Conservation (phyloP, 2,888 invertebrate species). For the Patella depressa region DNA sequence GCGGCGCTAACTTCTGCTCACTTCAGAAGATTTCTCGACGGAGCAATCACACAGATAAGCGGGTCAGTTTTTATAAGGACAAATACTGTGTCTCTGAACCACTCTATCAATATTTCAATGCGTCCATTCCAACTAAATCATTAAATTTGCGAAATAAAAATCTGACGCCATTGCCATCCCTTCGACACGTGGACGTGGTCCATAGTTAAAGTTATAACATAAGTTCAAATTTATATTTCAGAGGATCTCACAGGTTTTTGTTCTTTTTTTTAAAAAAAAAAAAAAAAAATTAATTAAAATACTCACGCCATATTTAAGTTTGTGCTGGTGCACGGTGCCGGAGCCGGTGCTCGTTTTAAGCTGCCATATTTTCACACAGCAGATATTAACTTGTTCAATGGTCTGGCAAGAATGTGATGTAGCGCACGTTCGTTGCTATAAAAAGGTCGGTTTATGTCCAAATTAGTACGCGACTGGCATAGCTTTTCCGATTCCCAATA, state of each 20-base stretch:
- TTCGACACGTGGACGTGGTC: too few relatives aligned
- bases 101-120: too few relatives aligned
- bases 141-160: not conserved
- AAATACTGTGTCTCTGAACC: too few relatives aligned
- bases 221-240: not conserved
- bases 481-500: too few relatives aligned
- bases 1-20: too few relatives aligned
- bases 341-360: conserved; percentile 28
- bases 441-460: not conserved
- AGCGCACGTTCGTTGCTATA: conserved; percentile 9
- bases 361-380: conserved; percentile 30
- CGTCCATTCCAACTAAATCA: too few relatives aligned
- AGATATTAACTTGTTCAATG: not conserved
- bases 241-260: not conserved
- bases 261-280: not conserved
- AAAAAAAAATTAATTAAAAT: conserved; percentile 16
- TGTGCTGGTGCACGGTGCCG: conserved; percentile 43
- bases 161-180: not conserved
- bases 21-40: too few relatives aligned
- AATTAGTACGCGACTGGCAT: conserved; percentile 3
- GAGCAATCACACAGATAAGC: too few relatives aligned
- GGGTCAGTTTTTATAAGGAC: too few relatives aligned
- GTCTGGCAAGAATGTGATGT: not conserved
- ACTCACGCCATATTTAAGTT: conserved; percentile 61
- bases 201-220: too few relatives aligned